Percentiles rank a stretch among this genome's conserved stretches.
Evolutionary conservation across 2,797 vertebrate species (phyloP).

Genomic region (Chaetophractus vellerosus): DNA sequence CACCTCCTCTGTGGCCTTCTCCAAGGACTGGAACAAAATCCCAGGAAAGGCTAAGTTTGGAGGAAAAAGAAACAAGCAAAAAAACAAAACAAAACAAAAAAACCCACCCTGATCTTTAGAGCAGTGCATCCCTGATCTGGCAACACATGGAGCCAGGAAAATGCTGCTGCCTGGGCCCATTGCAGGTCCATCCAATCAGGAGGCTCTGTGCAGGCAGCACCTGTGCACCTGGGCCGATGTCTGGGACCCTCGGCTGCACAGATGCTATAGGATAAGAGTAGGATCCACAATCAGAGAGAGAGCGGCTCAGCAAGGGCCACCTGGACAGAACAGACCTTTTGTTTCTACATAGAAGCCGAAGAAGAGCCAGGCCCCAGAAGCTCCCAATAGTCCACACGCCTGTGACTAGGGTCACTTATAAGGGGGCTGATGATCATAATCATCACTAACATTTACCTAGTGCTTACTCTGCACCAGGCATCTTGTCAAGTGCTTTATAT

Average conservation of each 20-base stretch:
- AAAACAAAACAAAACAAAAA: background rate
- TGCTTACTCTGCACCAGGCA: background rate
- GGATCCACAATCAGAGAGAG: background rate
- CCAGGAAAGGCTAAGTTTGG: background rate
- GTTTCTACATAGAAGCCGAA: background rate
- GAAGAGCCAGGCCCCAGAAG: background rate
- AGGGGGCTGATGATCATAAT: background rate
- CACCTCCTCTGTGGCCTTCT: background rate
- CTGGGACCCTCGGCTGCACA: background rate
- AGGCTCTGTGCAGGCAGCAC: background rate
- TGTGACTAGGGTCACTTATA: background rate
- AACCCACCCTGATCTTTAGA: constrained; percentile 59
- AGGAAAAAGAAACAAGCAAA: constrained; percentile 24
- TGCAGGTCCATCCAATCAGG: background rate
- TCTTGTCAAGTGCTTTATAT: background rate
- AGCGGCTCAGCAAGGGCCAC: background rate
- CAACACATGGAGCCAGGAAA: fast-evolving
- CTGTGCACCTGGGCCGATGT: fast-evolving
- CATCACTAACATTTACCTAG: background rate
- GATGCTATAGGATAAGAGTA: background rate
- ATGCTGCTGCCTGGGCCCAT: fast-evolving
- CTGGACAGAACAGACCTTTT: background rate
- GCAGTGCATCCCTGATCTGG: background rate
- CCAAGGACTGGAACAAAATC: background rate
- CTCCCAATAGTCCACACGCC: background rate